Evolutionary conservation across 2,888 invertebrate genomes (phyloP).

Genomic region (Folsomia manolachei): DNA sequence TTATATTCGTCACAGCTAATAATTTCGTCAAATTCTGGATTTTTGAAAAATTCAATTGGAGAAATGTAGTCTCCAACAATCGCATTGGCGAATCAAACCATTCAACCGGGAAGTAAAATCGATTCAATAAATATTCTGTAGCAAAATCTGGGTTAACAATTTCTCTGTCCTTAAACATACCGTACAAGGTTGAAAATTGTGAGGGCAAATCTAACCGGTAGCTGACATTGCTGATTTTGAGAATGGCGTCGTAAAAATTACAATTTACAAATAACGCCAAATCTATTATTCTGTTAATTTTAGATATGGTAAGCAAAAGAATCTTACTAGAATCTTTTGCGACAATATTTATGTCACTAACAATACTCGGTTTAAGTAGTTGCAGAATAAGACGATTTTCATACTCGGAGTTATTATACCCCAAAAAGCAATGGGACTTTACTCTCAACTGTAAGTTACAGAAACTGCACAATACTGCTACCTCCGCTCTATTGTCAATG

Average conservation of each 20-base stretch:
- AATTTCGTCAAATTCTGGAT: background rate
- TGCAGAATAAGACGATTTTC: background rate
- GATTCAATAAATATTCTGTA: background rate
- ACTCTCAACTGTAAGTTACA: background rate
- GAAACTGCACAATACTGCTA: background rate
- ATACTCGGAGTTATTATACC: background rate
- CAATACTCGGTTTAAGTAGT: background rate
- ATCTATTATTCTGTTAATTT: background rate
- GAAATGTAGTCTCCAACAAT: background rate
- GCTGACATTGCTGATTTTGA: background rate
- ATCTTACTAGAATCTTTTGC: background rate
- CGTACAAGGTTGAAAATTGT: background rate
- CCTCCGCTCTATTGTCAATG: background rate
- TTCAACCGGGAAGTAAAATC: background rate
- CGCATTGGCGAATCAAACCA: background rate
- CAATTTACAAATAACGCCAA: background rate
- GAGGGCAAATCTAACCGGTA: background rate
- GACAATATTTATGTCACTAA: background rate
- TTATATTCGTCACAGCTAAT: background rate
- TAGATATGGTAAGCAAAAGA: background rate
- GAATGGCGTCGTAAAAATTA: background rate
- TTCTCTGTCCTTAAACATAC: background rate
- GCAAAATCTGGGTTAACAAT: background rate
- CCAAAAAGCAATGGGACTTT: background rate
- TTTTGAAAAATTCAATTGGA: background rate